Percentiles rank a stretch among this genome's conserved stretches.
Conservation (phyloP, 1,140 invertebrate species). For the Brachionus sp. region DNA sequence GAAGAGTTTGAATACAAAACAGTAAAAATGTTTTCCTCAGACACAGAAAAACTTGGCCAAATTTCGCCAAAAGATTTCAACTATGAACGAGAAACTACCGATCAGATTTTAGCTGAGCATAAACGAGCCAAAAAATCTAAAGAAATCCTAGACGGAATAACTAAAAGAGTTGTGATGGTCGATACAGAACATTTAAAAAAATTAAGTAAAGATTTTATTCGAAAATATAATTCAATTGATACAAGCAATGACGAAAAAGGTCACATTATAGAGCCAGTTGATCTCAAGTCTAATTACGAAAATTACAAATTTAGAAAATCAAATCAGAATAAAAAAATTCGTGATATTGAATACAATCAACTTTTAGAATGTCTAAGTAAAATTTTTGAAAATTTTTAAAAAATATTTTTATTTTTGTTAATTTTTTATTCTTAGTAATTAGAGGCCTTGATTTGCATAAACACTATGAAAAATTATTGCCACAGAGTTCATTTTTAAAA, state of each 20-base stretch:
- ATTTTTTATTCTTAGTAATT: slow-evolving; percentile 10
- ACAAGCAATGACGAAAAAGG: not conserved
- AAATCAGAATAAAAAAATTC: not conserved
- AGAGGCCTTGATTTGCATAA: slow-evolving; percentile 38
- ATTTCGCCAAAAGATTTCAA: not conserved
- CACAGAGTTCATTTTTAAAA: not conserved
- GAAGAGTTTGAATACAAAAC: not conserved
- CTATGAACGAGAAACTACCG: not conserved
- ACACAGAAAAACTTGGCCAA: not conserved
- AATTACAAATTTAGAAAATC: not conserved
- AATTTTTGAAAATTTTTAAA: not conserved
- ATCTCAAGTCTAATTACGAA: slow-evolving; percentile 20
- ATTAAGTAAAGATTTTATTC: not conserved
- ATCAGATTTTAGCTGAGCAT: not conserved
- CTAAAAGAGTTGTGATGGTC: slow-evolving; percentile 20
- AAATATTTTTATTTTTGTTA: not conserved
- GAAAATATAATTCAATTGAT: not conserved
- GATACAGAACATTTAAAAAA: not conserved
- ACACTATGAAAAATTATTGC: slow-evolving; percentile 38
- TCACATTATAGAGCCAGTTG: slow-evolving; percentile 3
- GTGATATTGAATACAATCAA: slow-evolving; percentile 23
- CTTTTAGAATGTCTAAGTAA: slow-evolving; percentile 39
- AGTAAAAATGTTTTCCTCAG: not conserved
- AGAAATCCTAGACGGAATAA: slow-evolving; percentile 32
- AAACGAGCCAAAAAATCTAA: slow-evolving; percentile 9